These are phyloP conservation scores for Metacarcinus magister DNA, from an alignment of 2,888 invertebrate genomes.

Conservation along the genomic window DNA sequence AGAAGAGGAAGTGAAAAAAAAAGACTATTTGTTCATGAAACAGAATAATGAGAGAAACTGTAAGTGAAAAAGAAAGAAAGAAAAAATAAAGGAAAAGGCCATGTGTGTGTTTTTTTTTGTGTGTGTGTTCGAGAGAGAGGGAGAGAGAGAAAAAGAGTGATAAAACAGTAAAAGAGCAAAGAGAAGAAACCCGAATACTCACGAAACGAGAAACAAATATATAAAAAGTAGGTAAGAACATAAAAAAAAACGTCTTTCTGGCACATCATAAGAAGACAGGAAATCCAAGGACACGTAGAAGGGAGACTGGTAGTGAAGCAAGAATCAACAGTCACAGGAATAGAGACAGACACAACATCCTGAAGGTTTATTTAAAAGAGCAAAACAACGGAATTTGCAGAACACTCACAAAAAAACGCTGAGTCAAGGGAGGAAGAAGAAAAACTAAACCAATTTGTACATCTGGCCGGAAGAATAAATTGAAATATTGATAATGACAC, in stretches of 20 bases:
- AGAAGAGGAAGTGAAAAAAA: neutral
- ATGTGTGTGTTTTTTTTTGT: too few relatives aligned
- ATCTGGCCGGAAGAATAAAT: neutral
- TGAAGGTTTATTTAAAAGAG: neutral
- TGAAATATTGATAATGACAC: neutral
- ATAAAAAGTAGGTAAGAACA: too few relatives aligned
- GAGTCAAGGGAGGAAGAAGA: slow-evolving; percentile 8
- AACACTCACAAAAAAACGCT: neutral
- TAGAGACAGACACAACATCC: neutral
- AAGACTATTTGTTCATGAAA: neutral
- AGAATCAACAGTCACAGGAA: neutral
- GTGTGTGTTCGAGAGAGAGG: too few relatives aligned
- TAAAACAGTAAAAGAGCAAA: neutral
- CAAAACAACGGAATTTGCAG: neutral
- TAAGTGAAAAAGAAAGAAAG: neutral
- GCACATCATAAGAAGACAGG: neutral
- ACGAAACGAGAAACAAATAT: too few relatives aligned
- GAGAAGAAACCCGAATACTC: too few relatives aligned
- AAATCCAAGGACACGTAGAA: neutral
- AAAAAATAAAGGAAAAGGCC: too few relatives aligned
- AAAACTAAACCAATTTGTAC: neutral
- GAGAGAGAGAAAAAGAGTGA: too few relatives aligned
- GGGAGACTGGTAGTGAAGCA: neutral
- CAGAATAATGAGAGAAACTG: neutral
- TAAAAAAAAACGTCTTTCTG: too few relatives aligned